Base-by-base conservation (phyloP, 1,140 invertebrate species). In the Zaprionus africanus region DNA sequence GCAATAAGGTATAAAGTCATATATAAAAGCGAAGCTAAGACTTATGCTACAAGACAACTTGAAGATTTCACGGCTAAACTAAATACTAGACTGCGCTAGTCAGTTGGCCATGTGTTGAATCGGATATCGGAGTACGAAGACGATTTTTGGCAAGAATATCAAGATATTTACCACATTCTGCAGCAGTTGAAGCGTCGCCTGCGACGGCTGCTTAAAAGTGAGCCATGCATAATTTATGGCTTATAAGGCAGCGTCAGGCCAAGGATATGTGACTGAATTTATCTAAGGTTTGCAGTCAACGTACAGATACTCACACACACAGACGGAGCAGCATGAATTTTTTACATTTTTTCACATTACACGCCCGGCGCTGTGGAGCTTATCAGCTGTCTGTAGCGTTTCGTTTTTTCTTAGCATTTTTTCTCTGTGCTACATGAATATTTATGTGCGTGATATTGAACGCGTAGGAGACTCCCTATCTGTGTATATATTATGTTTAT, bases 151-250 rank as follows among this genome's bases (percentile, higher is more conserved):
- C 19, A 26, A n/a, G n/a, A 61, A 17, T 1, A 58, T 53, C 13
- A 51, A 53, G 56, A 61, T 61, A 41, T 61, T 61, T 56, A 67
- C 49, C 65, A 74, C 64, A 74, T 62, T 56, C 11, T 57, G 57
- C 38, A 68, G 64, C 61, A 49, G 64, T 60, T 73, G 19, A 73
- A 74, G 38, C 65, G 67, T 28, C 28, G 46, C 19, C 28, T 43
- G 36, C 38, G 60, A 31, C 65, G 49, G 66, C 59, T 76, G 81
- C 74, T 85, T 81, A 75, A 85, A 87, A 88, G 78, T 84, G 81
- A 77, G 84, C 63, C 64, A 90, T 88, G 87, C 84, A 87, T 87
- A 88, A 88, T 84, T 88, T 88, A 87, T 88, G 75, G 84, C 81
- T 76, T 81, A 73, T 74, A 72, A 78, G 71, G 61, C 31, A 51